A percentile compares a stretch with the other conserved stretches of the same genome.
phyloP scores from a whole-genome alignment of 2,113 vertebrate species.

The Oophaga pumilio region DNA sequence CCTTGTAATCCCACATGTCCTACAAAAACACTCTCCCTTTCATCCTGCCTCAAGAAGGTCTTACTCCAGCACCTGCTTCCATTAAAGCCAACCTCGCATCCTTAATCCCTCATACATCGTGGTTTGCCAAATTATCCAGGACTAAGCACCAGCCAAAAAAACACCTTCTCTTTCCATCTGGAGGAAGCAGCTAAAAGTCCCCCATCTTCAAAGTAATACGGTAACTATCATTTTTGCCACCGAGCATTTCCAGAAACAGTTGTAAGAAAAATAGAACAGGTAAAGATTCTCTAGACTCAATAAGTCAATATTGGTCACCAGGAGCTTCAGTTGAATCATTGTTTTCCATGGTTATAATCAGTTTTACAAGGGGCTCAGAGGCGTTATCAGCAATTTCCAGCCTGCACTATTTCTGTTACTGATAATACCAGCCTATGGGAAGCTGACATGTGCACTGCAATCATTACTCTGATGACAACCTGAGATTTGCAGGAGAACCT shows the following conservation, averaged over 20 bases:
- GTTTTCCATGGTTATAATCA: neutral
- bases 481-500: slow-evolving; percentile 12
- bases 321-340: neutral
- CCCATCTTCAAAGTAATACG: slow-evolving; percentile 1
- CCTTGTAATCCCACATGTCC: neutral
- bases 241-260: neutral
- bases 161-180: neutral
- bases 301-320: neutral
- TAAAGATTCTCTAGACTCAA: neutral
- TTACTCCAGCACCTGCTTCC: slow-evolving; percentile 12
- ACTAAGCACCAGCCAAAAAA: neutral
- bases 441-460: neutral
- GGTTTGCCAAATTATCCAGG: neutral
- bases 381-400: slow-evolving; percentile 12
- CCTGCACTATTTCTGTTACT: neutral
- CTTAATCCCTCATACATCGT: neutral
- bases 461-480: neutral
- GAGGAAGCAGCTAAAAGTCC: neutral
- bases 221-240: neutral
- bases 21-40: neutral
- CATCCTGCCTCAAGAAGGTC: neutral
- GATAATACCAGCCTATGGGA: neutral
- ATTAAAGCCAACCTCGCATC: neutral
- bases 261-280: too few species aligned
- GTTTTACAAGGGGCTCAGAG: neutral